Percentiles rank a stretch among this genome's conserved stretches.
phyloP scores from a whole-genome alignment of 2,113 vertebrate species.

The Cygnus atratus region DNA sequence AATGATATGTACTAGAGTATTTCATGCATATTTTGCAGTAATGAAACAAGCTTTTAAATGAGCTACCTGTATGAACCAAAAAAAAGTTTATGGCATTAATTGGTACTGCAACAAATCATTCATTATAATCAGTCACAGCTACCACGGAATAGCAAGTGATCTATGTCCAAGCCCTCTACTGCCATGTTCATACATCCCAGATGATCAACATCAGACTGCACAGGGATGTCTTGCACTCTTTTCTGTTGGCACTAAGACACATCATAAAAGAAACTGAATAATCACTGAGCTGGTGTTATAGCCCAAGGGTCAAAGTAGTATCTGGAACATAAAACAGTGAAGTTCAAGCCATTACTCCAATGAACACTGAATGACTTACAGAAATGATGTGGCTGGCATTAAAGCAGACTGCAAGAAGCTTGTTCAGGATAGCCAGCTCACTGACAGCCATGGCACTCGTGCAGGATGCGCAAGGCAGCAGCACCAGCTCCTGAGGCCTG shows the following conservation, averaged over 20 bases:
- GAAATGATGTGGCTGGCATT: not conserved
- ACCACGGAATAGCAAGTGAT: not conserved
- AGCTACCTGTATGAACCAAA: not conserved
- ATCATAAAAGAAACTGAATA: slow-evolving; percentile 22
- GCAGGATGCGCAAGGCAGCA: accelerated
- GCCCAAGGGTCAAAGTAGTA: slow-evolving; percentile 25
- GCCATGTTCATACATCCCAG: not conserved
- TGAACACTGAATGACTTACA: not conserved
- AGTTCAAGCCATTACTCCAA: slow-evolving; percentile 6
- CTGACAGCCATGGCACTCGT: accelerated
- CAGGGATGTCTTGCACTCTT: not conserved
- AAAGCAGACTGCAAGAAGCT: not conserved
- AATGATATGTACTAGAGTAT: not conserved
- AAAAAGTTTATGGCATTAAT: not conserved
- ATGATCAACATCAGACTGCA: not conserved
- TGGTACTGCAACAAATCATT: not conserved
- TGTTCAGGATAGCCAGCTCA: not conserved
- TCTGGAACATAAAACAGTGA: slow-evolving; percentile 2
- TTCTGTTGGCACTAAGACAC: not conserved
- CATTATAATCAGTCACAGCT: not conserved
- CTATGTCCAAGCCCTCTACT: not conserved
- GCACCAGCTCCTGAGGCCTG: accelerated
- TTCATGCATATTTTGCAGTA: not conserved
- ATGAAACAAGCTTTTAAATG: not conserved
- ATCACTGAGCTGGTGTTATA: slow-evolving; percentile 3